Evolutionary conservation across 2,113 vertebrate genomes (phyloP), one percentile per base, ranked within the genome.

Genomic region (Dromas ardeola): DNA sequence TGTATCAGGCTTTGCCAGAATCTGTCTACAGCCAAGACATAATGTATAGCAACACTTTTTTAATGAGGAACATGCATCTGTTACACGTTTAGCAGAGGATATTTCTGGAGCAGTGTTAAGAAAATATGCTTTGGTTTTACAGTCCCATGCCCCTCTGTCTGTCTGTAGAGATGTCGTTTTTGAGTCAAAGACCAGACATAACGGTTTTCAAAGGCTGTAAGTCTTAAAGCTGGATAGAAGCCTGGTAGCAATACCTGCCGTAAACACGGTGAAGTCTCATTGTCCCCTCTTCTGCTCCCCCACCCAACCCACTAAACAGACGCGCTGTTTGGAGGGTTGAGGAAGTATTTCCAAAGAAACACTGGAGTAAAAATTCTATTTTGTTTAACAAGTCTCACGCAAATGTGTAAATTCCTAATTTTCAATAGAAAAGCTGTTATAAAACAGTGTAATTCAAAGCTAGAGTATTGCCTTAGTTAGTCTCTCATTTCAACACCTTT

Each of bases 1-100:
- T 93, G 93, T 93, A 93, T 97, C 66, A 38, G 82, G 50, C 81
- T 96, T 80, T 97, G 95, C 96, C 94, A 96, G 73, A 95, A 85
- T 94, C 81, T 89, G 86, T 95, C 94, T 91, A 53, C 88, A 93
- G 96, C 94, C 93, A 96, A 91, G 81, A 73, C 91, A 66, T 93
- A 96, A 96, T 97, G 87, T 97, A 96, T 88, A 95, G 88, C 87
- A 96, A 94, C 87, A 90, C 93, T 87, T 95, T 95, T 95, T 97
- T 90, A 97, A 97, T 96, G 96, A 97, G 95, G 81, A 97, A 91
- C 95, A 95, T 66, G 93, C 94, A 85, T 96, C 94, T 97, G 94
- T 95, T 97, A 94, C 94, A 90, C 52, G 50, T 95, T 97, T 96
- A 96, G 81, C 81, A 90, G 95, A 94, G 84, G 74, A 95, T 96